Evolutionary conservation across 2,113 vertebrate genomes (phyloP).

Genomic region (Ctenomys sociabilis): DNA sequence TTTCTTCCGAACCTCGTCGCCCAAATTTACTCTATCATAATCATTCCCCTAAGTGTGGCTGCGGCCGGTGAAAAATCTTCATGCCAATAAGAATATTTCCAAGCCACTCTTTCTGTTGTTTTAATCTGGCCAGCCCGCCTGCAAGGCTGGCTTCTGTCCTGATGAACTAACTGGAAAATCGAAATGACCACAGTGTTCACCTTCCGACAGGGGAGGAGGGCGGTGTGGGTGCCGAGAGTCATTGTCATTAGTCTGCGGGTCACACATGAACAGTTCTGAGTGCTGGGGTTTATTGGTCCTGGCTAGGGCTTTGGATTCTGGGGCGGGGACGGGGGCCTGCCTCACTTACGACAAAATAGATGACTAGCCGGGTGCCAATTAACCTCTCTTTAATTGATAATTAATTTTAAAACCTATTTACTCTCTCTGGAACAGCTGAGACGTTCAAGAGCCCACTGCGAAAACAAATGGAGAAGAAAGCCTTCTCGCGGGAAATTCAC

Average conservation of each 20-base stretch:
- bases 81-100: slow-evolving; percentile 65
- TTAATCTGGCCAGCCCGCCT: slow-evolving; percentile 18
- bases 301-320: slow-evolving; percentile 66
- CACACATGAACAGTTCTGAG: slow-evolving; percentile 68
- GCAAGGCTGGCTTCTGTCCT: background rate
- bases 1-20: background rate
- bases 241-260: slow-evolving; percentile 30
- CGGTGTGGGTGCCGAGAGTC: background rate
- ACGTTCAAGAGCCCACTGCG: slow-evolving; percentile 79
- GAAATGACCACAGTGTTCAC: background rate
- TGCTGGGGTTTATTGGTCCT: slow-evolving; percentile 64
- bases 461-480: slow-evolving; percentile 77
- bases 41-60: background rate
- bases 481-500: slow-evolving; percentile 74
- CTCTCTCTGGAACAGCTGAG: slow-evolving; percentile 85
- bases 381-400: slow-evolving; percentile 88
- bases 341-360: slow-evolving; percentile 85
- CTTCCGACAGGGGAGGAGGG: background rate
- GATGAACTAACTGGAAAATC: slow-evolving; percentile 40
- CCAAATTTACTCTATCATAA: background rate
- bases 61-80: slow-evolving; percentile 32
- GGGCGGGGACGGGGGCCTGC: slow-evolving; percentile 62
- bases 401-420: slow-evolving; percentile 88
- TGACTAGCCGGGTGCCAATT: slow-evolving; percentile 83
- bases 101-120: background rate